A percentile compares a stretch with the other conserved stretches of the same genome.
Evolutionary conservation across 2,888 invertebrate genomes (phyloP).

Genomic region (Heteropelma amictum): DNA sequence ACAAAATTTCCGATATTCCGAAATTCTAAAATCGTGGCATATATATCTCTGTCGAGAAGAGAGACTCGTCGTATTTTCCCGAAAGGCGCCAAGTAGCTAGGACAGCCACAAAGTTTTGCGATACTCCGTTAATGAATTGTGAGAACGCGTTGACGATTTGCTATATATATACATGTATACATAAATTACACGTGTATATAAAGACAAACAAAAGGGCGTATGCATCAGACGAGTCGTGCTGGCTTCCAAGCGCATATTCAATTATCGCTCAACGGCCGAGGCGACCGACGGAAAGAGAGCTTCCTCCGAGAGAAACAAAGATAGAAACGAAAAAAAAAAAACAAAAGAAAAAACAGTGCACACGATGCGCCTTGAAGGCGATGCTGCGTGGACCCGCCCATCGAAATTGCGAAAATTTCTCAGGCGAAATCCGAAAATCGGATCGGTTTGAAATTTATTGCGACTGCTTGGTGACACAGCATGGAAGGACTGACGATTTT

Average conservation of each 20-base stretch:
- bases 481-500: too few relatives aligned
- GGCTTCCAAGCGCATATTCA: constrained; percentile 7
- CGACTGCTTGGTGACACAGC: too few relatives aligned
- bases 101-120: constrained; percentile 44
- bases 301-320: constrained; percentile 14
- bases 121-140: constrained; percentile 45
- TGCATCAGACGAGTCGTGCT: not conserved
- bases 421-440: too few relatives aligned
- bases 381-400: too few relatives aligned
- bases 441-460: too few relatives aligned
- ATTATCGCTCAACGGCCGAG: constrained; percentile 24
- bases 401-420: too few relatives aligned
- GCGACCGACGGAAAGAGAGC: constrained; percentile 17
- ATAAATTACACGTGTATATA: not conserved
- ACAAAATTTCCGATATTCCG: too few relatives aligned
- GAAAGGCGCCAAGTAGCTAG: constrained; percentile 47
- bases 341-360: constrained; percentile 49
- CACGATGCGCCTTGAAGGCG: too few relatives aligned
- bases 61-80: constrained; percentile 40
- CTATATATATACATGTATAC: not conserved
- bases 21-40: too few relatives aligned
- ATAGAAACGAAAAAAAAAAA: constrained; percentile 47
- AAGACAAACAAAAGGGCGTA: too few relatives aligned
- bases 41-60: constrained; percentile 17
- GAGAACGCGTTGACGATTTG: constrained; percentile 26